Base-by-base conservation (phyloP, 2,888 invertebrate genomes). In the Tetrapedia diversipes region DNA sequence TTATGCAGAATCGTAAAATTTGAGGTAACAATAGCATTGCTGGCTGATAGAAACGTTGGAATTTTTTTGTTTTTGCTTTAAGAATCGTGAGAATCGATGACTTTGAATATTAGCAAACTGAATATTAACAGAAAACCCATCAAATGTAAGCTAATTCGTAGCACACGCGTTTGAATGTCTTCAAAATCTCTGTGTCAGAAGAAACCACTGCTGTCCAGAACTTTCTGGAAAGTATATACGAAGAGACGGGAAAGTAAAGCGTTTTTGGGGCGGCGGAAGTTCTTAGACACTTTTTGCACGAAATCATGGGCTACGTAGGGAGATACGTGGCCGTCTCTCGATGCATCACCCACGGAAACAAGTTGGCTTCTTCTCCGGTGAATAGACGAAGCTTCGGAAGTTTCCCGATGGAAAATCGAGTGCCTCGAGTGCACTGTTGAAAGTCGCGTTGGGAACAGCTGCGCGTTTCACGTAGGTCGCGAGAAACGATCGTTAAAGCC, bases 311-410 rank as follows among this genome's bases (percentile, higher is more conserved):
- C 24, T 4, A 19, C 27, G n/a, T 24, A 27, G 7, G 45, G n/a
- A 24, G 66, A 66, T 56, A 45, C 34, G 47, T n/a, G 22, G 47
- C 16, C 29, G 67, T 59, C 49, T 65, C 54, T 27, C 56, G 70
- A 65, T 71, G 51, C 68, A 68, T 68, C 68, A 73, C 27, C 73
- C 41, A 4, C 29, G n/a, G 41, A 54, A 49, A 61, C 56, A 71
- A 63, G 56, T 59, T 45, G 57, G 37, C 32, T 59, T 22, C 49
- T 22, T 3, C 39, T 51, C 14, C 56, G 27, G 43, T 51, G n/a
- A 37, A 45, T 37, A 39, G 67, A 67, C 59, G 51, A 27, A 22
- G n/a, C n/a, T n/a, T 51, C 51, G 4, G 24, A 72, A 67, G 51
- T 74, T 74, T 60, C 39, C 16, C 73, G 19, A n/a, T n/a, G 11